Base-by-base conservation (phyloP, 2,797 vertebrate species). In the Spondyliosoma cantharus region DNA sequence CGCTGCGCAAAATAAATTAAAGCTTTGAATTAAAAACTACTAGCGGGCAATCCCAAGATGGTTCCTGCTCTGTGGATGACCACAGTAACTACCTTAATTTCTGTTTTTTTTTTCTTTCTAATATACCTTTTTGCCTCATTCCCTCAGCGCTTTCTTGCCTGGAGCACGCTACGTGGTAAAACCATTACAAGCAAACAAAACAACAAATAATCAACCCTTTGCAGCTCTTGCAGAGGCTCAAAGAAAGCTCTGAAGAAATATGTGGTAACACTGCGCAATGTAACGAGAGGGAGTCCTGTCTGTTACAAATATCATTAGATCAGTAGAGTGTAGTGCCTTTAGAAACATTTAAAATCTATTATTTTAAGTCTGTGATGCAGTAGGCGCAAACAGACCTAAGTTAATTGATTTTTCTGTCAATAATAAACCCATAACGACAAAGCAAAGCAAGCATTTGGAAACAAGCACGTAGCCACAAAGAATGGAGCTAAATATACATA, bases 1-100 rank as follows among this genome's bases (percentile, higher is more conserved):
- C 15, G 0, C 46, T 27, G 57, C 62, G 57, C 56, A 67, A 67
- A 79, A 69, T 57, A 83, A 37, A 83, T 75, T 5, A 72, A 80
- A 60, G 45, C 53, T 71, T 17, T 37, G 74, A 81, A 52, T 70
- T 48, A 24, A 78, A 12, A 61, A 22, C 57, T 20, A 29, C 67
- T 22, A 48, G 58, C 56, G 63, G 56, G 58, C 29, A 4, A 22
- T 78, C 64, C 67, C 52, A 32, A 16, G 63, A 20, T 0, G 16
- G 22, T 7, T 73, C n/a, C 56, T 25, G 37, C 57, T 68, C 59
- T 27, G n/a, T 22, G 57, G 17, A 68, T n/a, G 49, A 25, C 50
- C 29, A 9, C 27, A 67, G 19, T 11, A 15, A 12, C 57, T 0
- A 22, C 29, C 46, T 61, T 50, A 22, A 19, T 5, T 60, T 43